Conservation (phyloP, 2,113 vertebrate genomes). For the Bothrops jararaca region DNA sequence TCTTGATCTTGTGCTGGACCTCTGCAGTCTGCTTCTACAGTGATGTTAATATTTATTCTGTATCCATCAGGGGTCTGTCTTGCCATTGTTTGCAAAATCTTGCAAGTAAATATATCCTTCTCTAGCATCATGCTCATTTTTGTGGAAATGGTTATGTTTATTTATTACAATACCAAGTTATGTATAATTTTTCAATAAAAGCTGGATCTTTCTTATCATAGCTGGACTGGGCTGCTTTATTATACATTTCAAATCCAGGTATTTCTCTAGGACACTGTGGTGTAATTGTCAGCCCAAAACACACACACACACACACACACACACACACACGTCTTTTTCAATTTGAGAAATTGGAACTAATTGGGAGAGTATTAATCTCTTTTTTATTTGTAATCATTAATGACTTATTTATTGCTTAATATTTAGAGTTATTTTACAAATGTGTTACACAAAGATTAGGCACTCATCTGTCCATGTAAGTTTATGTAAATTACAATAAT, state of each 20-base stretch:
- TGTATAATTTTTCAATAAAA: conserved; percentile 95
- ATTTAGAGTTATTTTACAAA: background rate
- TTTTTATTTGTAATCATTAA: background rate
- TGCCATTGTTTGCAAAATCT: conserved; percentile 70
- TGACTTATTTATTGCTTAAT: background rate
- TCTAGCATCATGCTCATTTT: conserved; percentile 68
- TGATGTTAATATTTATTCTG: conserved; percentile 86
- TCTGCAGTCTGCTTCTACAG: conserved; percentile 73
- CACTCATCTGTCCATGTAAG: background rate
- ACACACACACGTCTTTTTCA: background rate
- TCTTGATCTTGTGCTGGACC: conserved; percentile 54
- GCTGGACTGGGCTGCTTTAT: conserved; percentile 34
- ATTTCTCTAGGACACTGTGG: background rate
- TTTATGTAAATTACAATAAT: background rate
- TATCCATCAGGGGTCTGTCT: conserved; percentile 68
- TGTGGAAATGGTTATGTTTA: conserved; percentile 88
- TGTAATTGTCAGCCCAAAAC: background rate
- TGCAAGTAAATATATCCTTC: conserved; percentile 68
- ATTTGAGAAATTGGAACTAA: background rate
- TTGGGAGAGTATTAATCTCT: background rate
- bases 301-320: background rate
- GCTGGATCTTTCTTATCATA: conserved; percentile 89
- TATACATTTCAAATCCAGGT: background rate
- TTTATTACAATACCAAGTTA: conserved; percentile 92
- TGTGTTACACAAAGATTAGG: background rate